Evolutionary conservation across 2,113 vertebrate species (phyloP).

Genomic region (Strix uralensis): DNA sequence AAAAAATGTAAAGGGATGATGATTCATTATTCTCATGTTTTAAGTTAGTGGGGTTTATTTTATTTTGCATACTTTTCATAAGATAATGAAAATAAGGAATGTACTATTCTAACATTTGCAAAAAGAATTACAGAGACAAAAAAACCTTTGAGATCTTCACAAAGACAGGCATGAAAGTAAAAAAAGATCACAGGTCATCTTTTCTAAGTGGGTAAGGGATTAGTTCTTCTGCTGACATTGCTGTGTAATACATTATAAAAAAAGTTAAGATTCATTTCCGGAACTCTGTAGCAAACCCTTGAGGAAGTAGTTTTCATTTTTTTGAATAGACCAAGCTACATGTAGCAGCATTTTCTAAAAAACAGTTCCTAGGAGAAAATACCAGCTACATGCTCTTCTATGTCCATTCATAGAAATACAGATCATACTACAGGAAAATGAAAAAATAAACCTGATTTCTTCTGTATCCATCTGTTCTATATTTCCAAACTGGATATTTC

Average conservation of each 20-base stretch:
- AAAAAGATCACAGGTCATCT: neutral
- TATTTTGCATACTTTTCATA: neutral
- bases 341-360: neutral
- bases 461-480: neutral
- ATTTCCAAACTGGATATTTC: neutral
- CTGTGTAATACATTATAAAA: neutral
- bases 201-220: neutral
- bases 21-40: neutral
- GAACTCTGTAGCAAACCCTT: neutral
- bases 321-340: neutral
- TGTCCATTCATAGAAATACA: neutral
- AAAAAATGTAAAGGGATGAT: neutral
- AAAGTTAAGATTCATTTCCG: rapidly evolving
- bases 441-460: neutral
- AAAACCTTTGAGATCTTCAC: neutral
- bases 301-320: neutral
- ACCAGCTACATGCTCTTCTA: neutral
- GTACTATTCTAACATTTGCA: neutral
- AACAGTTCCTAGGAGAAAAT: neutral
- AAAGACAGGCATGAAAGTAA: neutral
- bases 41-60: neutral
- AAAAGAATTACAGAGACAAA: neutral
- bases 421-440: neutral
- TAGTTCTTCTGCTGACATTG: neutral
- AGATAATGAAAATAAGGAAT: neutral